Evolutionary conservation across 35 echinoderm and acorn worm genomes (phyloP).

Genomic region (Diadema setosum): DNA sequence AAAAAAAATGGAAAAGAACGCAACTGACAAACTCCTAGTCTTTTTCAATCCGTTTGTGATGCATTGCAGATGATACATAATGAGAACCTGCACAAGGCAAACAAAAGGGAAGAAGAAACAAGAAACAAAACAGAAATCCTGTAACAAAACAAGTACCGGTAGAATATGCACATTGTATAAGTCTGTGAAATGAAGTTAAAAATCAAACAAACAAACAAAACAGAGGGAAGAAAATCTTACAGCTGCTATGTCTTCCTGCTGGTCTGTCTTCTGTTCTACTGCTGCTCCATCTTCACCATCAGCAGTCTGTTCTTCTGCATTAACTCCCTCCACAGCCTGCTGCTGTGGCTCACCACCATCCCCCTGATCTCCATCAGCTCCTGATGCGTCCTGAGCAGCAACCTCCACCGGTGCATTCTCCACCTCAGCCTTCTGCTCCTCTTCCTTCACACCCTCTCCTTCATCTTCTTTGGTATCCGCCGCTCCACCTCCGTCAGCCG

Average conservation of each 20-base stretch:
- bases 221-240: neutral
- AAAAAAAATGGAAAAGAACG: too few relatives aligned
- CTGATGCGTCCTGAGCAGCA: neutral
- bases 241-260: neutral
- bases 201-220: too few relatives aligned
- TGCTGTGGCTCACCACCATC: neutral
- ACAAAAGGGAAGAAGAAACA: too few relatives aligned
- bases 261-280: too few relatives aligned
- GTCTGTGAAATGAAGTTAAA: too few relatives aligned
- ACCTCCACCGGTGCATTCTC: neutral
- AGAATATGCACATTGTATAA: too few relatives aligned
- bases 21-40: too few relatives aligned
- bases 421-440: neutral
- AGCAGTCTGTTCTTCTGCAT: neutral
- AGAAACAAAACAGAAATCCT: too few relatives aligned
- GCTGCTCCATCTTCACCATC: neutral
- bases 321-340: neutral
- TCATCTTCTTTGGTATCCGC: neutral
- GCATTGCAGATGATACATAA: too few relatives aligned
- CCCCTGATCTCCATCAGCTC: neutral
- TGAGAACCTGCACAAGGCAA: too few relatives aligned
- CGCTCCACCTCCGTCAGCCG: neutral
- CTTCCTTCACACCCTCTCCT: neutral
- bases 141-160: too few relatives aligned
- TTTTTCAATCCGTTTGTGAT: too few relatives aligned